phyloP scores from a whole-genome alignment of 1,140 invertebrate genomes.

The Mylabris phalerata region DNA sequence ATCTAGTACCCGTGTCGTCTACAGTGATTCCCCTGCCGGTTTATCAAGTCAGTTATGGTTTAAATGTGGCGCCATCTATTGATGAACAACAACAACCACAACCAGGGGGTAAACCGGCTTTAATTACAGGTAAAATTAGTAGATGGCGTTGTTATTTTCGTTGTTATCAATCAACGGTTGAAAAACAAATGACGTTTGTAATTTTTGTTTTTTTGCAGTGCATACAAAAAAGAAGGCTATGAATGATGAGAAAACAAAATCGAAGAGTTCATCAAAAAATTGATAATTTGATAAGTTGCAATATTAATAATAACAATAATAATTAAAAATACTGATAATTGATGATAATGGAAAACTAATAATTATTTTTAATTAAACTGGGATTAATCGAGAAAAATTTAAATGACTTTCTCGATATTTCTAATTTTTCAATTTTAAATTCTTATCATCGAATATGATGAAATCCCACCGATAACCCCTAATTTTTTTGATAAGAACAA shows the following conservation, averaged over 20 bases:
- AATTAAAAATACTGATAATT: too few species aligned
- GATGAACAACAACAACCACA: constrained; percentile 19
- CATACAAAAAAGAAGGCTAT: constrained; percentile 5
- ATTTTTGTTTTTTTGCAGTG: not conserved
- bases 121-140: constrained; percentile 31
- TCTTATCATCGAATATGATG: too few species aligned
- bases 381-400: too few species aligned
- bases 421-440: too few species aligned
- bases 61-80: constrained; percentile 25
- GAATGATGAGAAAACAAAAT: not conserved
- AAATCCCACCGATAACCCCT: too few species aligned
- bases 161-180: not conserved
- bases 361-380: too few species aligned
- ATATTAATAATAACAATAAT: too few species aligned
- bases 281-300: too few species aligned
- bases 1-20: constrained; percentile 55
- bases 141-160: not conserved
- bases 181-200: too few species aligned
- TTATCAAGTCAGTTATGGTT: constrained; percentile 47
- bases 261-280: not conserved
- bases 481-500: too few species aligned
- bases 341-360: too few species aligned
- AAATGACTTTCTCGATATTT: too few species aligned
- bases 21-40: constrained; percentile 56
- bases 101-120: constrained; percentile 30